phyloP scores from a whole-genome alignment of 2,888 invertebrate genomes.

The Apamea crenata region DNA sequence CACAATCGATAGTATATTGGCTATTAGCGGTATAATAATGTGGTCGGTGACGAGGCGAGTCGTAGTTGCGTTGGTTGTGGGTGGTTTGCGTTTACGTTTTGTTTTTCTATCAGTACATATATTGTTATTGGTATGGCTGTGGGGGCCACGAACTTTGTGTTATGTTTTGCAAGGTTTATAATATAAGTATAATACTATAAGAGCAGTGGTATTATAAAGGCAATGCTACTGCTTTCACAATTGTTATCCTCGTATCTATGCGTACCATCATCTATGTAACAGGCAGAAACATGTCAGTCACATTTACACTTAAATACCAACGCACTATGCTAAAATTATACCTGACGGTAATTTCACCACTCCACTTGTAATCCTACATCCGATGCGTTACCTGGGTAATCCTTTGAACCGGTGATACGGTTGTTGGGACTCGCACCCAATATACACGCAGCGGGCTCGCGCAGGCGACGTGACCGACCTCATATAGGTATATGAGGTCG shows the following conservation, averaged over 20 bases:
- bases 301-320: not conserved
- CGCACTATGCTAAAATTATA: constrained; percentile 2
- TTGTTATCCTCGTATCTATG: not conserved
- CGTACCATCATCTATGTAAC: not conserved
- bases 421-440: too few relatives aligned
- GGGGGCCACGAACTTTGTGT: constrained; percentile 4
- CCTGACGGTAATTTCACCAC: constrained; percentile 54
- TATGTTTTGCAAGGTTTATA: not conserved
- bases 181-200: not conserved
- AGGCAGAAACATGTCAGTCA: not conserved
- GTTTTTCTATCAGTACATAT: constrained; percentile 9
- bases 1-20: constrained; percentile 42
- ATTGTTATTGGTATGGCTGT: not conserved
- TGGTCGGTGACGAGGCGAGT: constrained; percentile 31
- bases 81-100: constrained; percentile 20
- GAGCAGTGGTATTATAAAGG: too few relatives aligned
- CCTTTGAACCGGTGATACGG: constrained; percentile 46
- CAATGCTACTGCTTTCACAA: too few relatives aligned
- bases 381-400: constrained; percentile 50
- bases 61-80: constrained; percentile 6
- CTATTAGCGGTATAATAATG: constrained; percentile 44
- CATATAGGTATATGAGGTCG: too few relatives aligned
- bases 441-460: too few relatives aligned
- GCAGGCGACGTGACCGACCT: too few relatives aligned
- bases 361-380: constrained; percentile 40